Evolutionary conservation across 2,113 vertebrate genomes (phyloP), one percentile per base, ranked within the genome.

Genomic region (Merops nubicus): DNA sequence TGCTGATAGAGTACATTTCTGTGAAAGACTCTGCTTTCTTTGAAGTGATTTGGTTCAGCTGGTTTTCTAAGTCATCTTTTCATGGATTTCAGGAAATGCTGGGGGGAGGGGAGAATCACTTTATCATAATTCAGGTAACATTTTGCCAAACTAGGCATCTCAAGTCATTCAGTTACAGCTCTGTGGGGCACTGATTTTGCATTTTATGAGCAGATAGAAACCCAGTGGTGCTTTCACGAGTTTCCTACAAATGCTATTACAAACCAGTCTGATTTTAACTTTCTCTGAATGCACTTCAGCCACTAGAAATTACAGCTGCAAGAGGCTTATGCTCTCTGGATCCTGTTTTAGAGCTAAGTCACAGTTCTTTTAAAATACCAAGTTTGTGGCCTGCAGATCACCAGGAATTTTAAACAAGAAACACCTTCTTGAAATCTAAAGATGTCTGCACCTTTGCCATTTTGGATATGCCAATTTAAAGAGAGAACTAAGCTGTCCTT

Each of bases 21-120:
- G 76, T 89, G 92, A 88, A 94, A 91, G 95, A 70, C 72, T 64
- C 6, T 68, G 72, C 29, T 33, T 89, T 72, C 76, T 95, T 84
- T 84, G 56, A 93, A 94, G 79, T 70, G 29, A 91, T 93, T 93
- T 84, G 63, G 38, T 96, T 95, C 83, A 92, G 63, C 75, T 95
- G 59, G 54, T 92, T 94, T 94, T 94, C 38, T 70, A 88, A 88
- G 54, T 54, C 88, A 86, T 48, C 65, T 96, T 95, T 94, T 94
- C 92, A 95, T 60, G 92, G 88, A 96, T 92, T 84, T 94, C 93
- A 96, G 85, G 86, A 94, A 95, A 68, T 72, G 80, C 73, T 31
- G 22, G 48, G 45, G 72, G 60, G 57, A 86, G 50, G 45, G 57
- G 34, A 86, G 65, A 93, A 78, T 43, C 47, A 29, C 56, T 93